Evolutionary conservation across 2,797 vertebrate species (phyloP), one percentile per base, ranked within the genome.

Genomic region (Onychomys leucogaster): DNA sequence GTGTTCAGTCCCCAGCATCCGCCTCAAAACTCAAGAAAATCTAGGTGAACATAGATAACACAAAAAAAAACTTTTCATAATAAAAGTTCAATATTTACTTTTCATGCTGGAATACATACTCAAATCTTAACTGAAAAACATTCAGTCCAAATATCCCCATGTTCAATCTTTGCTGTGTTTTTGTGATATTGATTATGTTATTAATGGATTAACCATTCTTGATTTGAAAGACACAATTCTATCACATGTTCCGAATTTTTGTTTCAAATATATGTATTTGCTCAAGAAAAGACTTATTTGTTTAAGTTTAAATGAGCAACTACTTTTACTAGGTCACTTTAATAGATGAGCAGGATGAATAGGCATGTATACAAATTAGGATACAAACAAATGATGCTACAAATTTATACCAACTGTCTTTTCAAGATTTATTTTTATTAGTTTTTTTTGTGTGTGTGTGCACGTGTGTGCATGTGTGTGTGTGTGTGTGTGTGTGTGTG

Each of bases 221-320:
- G 11, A 85, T 78, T 77, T 94, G 29, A 95, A 94, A 86, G 12
- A 83, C 25, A 63, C 16, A 43, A 59, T 41, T 41, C 17, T 91
- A 4, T 32, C 61, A 34, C 13, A 37, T 52, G 17, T 52, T 2
- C 34, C 8, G 89, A 52, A 94, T 25, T 92, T 90, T 52, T 90
- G n/a, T 92, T 82, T 92, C 73, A 2, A 61, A 16, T 37, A 21
- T 82, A 55, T 59, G 65, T 32, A 78, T 67, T 82, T 92, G 4
- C 76, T 55, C 75, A 93, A 65, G 7, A 89, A 69, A 52, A 83
- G 6, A 1, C 6, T 34, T 13, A 77, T 80, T 73, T 67, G 82
- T 92, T 96, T 97, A 73, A 86, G 92, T 6, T 49, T 41, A 82
- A 27, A 75, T 59, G 25, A 89, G 77, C 76, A n/a, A 82, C 87